Conservation (phyloP, 2,797 vertebrate species). For the Hozukius guyotensis region DNA sequence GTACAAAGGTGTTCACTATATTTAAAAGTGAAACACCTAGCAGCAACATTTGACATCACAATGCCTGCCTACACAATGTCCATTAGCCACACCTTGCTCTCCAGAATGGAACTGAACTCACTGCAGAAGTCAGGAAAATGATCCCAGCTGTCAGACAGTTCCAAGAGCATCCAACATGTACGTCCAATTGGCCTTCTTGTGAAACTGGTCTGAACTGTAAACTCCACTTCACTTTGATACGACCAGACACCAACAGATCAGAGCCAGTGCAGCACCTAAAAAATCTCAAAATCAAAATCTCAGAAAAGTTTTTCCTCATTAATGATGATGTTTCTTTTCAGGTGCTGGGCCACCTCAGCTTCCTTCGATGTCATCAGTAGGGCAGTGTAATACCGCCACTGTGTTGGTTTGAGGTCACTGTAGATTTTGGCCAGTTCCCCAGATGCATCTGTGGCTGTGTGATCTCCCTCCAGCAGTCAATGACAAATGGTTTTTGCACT, state of each 20-base stretch:
- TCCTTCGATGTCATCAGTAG: no score
- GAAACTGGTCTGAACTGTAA: neutral
- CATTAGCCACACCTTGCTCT: neutral
- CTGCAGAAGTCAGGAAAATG: neutral
- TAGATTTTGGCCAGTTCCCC: no score
- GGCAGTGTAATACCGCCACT: no score
- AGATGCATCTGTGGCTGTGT: no score
- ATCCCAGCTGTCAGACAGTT: neutral
- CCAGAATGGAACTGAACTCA: neutral
- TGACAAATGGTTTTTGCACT: no score
- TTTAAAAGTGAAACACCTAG: neutral
- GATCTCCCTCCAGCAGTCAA: no score
- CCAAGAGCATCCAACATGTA: neutral
- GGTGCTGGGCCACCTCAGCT: no score
- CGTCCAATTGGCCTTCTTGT: neutral
- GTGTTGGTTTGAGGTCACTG: no score
- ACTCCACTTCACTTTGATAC: neutral
- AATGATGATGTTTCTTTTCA: no score
- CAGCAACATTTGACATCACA: neutral
- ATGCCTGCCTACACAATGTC: neutral
- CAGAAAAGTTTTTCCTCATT: no score
- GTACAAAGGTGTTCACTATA: neutral
- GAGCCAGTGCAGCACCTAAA: neutral
- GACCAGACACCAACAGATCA: neutral
- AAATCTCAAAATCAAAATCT: no score